A percentile compares a stretch with the other conserved stretches of the same genome.
Conservation (phyloP, 2,888 invertebrate species). For the Patella depressa region DNA sequence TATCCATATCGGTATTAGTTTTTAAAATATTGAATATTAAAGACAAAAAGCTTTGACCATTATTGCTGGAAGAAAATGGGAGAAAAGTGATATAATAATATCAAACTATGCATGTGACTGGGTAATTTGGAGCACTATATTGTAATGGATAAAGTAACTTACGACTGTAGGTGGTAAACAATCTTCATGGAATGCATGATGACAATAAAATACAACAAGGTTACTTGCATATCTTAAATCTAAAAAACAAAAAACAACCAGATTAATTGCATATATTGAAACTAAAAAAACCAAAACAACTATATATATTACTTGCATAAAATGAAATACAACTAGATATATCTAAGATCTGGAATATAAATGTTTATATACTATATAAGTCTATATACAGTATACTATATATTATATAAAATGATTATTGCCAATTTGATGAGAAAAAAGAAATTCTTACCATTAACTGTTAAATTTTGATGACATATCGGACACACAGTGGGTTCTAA, state of each 20-base stretch:
- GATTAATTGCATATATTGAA: not conserved
- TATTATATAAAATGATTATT: not conserved
- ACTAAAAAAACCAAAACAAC: not conserved
- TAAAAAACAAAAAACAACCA: conserved; percentile 61
- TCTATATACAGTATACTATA: too few species aligned
- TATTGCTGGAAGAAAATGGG: too few species aligned
- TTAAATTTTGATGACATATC: conserved; percentile 83
- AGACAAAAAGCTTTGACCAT: too few species aligned
- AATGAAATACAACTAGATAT: too few species aligned
- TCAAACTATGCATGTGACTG: too few species aligned
- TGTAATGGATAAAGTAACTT: conserved; percentile 34
- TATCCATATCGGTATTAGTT: too few species aligned
- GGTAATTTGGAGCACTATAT: too few species aligned
- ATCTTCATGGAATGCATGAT: conserved; percentile 89
- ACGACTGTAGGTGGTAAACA: conserved; percentile 78
- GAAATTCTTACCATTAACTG: conserved; percentile 77
- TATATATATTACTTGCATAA: not conserved
- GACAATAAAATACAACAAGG: conserved; percentile 87
- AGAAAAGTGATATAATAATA: too few species aligned
- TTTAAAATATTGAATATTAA: too few species aligned
- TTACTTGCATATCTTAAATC: conserved; percentile 81
- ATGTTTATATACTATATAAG: too few species aligned
- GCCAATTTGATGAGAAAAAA: not conserved
- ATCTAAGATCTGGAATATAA: too few species aligned
- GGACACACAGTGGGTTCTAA: conserved; percentile 84